These are phyloP conservation scores for Mastigias papua DNA, from an alignment of 30 jellyfish, hydroid and myxozoan species.

Conservation along the genomic window DNA sequence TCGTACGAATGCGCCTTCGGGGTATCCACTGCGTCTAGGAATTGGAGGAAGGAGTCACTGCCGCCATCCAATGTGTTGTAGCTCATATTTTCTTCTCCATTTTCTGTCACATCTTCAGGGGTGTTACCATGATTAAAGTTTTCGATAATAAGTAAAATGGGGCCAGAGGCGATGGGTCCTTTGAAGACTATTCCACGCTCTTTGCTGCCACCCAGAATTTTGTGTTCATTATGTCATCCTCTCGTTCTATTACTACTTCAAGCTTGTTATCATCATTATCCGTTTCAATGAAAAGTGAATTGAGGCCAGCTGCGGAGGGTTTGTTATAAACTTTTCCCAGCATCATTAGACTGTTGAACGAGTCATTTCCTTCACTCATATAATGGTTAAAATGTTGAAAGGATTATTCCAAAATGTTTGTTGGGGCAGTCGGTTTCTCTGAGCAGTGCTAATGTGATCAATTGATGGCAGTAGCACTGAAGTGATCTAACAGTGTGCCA, in stretches of 20 bases:
- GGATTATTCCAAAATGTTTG: constrained; percentile 18
- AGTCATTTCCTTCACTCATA: constrained; percentile 10
- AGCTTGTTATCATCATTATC: constrained; percentile 3
- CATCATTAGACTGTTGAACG: constrained; percentile 4
- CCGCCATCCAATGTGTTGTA: neutral
- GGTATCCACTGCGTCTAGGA: neutral
- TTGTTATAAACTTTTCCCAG: constrained; percentile 6
- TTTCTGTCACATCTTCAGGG: neutral
- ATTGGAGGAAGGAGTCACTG: neutral
- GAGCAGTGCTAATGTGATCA: constrained; percentile 1
- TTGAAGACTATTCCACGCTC: neutral
- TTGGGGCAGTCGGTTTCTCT: constrained; percentile 9
- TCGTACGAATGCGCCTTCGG: neutral
- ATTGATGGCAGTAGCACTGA: constrained; percentile 7
- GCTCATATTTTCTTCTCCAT: neutral
- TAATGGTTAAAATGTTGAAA: neutral
- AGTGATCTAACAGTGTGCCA: constrained; percentile 8
- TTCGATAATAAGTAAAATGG: neutral
- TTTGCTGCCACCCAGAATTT: neutral
- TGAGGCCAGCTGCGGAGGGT: constrained; percentile 28
- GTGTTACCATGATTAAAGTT: neutral
- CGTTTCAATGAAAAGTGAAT: neutral
- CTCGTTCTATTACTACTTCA: neutral
- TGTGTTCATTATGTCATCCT: neutral
- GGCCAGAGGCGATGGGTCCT: neutral